Conservation (phyloP, 1,140 invertebrate genomes). For the Propsilocerus akamusi region DNA sequence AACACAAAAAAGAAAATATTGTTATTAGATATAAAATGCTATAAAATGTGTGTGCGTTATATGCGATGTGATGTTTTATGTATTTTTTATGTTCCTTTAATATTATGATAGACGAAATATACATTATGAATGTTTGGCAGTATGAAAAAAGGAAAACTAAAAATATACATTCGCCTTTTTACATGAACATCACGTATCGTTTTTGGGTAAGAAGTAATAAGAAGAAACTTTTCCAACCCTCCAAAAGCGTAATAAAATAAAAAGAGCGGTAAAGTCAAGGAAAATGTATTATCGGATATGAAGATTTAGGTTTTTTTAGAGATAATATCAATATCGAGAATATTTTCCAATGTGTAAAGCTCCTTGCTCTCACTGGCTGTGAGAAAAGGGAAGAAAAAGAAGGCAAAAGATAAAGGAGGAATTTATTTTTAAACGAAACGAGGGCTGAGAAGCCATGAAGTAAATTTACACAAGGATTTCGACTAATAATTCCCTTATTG, state of each 20-base stretch:
- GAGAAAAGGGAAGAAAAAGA: constrained; percentile 6
- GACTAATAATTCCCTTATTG: neutral
- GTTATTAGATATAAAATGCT: constrained; percentile 4
- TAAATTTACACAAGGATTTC: neutral
- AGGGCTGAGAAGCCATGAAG: neutral
- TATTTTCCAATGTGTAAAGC: neutral
- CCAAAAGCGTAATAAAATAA: neutral
- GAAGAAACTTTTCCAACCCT: neutral
- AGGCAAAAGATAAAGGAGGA: constrained; percentile 6
- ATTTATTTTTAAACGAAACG: constrained; percentile 3
- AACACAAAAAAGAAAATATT: constrained; percentile 7
- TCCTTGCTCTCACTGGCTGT: too few relatives aligned
- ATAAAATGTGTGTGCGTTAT: neutral
- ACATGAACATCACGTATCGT: neutral
- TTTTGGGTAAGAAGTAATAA: neutral
- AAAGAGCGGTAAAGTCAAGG: neutral
- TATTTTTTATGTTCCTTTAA: neutral
- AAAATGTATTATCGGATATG: neutral
- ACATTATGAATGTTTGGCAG: neutral
- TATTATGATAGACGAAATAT: neutral
- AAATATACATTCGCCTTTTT: neutral
- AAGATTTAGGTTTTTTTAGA: neutral
- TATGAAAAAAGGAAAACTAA: neutral
- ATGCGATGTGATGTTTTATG: neutral
- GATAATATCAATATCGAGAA: constrained; percentile 1